Evolutionary conservation across 2,888 invertebrate genomes (phyloP).

Genomic region (Tetrapedia diversipes): DNA sequence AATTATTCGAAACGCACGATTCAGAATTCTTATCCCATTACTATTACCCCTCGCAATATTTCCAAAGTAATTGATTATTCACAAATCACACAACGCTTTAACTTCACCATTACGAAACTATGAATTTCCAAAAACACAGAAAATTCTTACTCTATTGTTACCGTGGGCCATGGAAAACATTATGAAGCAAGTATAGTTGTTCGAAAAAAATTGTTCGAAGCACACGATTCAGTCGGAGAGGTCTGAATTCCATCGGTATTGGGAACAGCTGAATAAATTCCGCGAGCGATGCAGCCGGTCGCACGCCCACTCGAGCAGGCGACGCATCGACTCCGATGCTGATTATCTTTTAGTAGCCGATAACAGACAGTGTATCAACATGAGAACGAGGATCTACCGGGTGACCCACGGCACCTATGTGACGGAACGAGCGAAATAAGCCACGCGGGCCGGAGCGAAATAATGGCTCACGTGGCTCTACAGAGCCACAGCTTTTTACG

Average conservation of each 20-base stretch:
- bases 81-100: no score
- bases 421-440: conserved; percentile 21
- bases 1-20: no score
- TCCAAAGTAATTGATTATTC: no score
- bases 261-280: conserved; percentile 58
- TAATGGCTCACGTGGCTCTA: conserved; percentile 41
- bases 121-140: no score
- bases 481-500: conserved; percentile 1
- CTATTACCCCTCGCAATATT: no score
- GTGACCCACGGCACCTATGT: conserved; percentile 54
- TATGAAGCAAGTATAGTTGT: no score
- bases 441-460: conserved; percentile 26
- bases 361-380: conserved; percentile 67
- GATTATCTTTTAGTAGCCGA: conserved; percentile 64
- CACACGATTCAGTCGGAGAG: background rate
- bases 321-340: conserved; percentile 44
- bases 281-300: conserved; percentile 51
- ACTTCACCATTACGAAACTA: no score
- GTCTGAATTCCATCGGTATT: conserved; percentile 34
- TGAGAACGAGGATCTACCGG: conserved; percentile 60
- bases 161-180: no score
- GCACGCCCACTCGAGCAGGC: conserved; percentile 57
- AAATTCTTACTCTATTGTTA: no score
- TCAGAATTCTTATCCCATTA: no score
- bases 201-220: background rate